Conservation (phyloP, 2,113 vertebrate genomes). For the Sarotherodon lohbergeri region DNA sequence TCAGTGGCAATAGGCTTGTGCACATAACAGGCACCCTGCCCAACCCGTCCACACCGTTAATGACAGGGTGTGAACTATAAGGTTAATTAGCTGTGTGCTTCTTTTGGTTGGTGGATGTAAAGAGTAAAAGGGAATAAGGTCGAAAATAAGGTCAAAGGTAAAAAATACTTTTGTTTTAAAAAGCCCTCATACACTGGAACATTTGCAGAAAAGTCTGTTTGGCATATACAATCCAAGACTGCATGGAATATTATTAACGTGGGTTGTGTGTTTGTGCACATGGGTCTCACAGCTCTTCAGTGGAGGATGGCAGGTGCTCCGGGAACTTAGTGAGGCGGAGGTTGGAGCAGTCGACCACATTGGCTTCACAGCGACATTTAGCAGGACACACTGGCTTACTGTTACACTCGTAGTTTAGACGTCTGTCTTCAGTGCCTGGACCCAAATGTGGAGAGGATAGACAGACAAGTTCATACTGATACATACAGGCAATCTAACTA, state of each 20-base stretch:
- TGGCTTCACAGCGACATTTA: constrained; percentile 93
- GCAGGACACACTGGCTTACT: constrained; percentile 86
- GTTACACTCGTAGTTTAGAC: constrained; percentile 88
- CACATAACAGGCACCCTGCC: background rate
- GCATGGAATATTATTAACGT: background rate
- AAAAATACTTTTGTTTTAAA: background rate
- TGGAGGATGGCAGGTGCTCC: constrained; percentile 85
- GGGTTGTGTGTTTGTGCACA: background rate
- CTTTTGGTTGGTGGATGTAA: background rate
- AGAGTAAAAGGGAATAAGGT: background rate
- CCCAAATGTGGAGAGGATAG: background rate
- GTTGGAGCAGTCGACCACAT: constrained; percentile 90
- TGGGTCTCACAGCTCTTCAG: constrained; percentile 82
- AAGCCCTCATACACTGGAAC: accelerated
- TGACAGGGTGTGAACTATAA: background rate
- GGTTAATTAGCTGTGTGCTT: background rate
- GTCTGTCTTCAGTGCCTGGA: constrained; percentile 84
- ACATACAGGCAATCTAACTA: background rate
- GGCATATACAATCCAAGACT: background rate
- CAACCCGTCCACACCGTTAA: background rate
- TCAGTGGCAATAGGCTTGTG: background rate
- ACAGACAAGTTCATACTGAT: background rate
- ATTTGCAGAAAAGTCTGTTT: background rate
- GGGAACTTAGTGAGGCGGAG: constrained; percentile 90
- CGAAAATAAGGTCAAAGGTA: background rate